Evolutionary conservation across 2,888 invertebrate genomes (phyloP), one percentile per base, ranked within the genome.

Genomic region (Tetropium fuscum): DNA sequence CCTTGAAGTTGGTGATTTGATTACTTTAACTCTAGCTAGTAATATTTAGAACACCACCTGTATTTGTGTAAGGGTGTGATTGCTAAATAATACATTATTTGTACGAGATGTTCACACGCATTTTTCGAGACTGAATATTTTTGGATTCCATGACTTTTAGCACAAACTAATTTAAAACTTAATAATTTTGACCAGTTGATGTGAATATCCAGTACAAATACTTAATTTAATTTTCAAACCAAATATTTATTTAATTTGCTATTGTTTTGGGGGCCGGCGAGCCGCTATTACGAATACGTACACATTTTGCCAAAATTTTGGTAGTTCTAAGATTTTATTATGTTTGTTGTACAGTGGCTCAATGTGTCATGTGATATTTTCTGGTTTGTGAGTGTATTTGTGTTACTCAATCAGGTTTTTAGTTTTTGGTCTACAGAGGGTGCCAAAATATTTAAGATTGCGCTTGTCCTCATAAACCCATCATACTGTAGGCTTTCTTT

Each of bases 321-420:
- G 48, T 63, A 61, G 63, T 64, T 44, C 61, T 64, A 48, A 44
- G 27, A 44, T 60, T n/a, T 62, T 58, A 43, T 63, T 71, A 66
- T 58, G 63, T 72, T 70, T 68, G 63, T 74, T 74, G 74, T 77
- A 74, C 72, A 75, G 76, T 78, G 81, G 81, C 81, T 81, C 81
- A 81, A 81, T 79, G 80, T 81, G 80, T 80, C 79, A 80, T 81
- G 81, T 81, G 81, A 81, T 81, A 81, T 81, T 81, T 81, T 81
- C 79, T 80, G 81, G 80, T 81, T 80, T 80, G 79, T 79, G 79
- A 80, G 72, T 74, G 73, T 64, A 68, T 69, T 60, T 66, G 72
- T 68, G 55, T 44, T 58, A 63, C 62, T 58, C 22, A 45, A 55
- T 49, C 61, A 57, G 53, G 53, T 11, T 47, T 64, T 60, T 58